A percentile compares a stretch with the other conserved stretches of the same genome.
These are phyloP conservation scores for Drosophila melanogaster DNA, from an alignment of 1,140 invertebrate species.

Conservation along the genomic window DNA sequence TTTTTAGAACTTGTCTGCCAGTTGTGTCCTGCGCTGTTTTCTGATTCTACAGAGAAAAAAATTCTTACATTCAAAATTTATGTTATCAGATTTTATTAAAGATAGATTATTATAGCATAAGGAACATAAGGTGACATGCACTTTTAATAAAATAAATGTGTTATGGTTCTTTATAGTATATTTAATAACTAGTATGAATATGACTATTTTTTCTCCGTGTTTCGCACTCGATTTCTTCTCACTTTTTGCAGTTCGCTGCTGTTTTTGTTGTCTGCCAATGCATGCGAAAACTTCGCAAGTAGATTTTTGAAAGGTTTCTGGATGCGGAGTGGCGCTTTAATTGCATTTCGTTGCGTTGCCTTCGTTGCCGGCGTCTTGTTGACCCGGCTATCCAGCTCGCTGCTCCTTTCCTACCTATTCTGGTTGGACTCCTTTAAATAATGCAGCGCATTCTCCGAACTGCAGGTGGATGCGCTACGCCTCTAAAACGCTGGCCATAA, in stretches of 20 bases:
- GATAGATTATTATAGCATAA: too few relatives aligned
- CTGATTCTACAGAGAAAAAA: background rate
- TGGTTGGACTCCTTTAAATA: conserved; percentile 63
- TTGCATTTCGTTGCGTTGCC: conserved; percentile 68
- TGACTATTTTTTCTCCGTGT: background rate
- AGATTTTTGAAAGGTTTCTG: conserved; percentile 74
- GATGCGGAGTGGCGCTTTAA: conserved; percentile 66
- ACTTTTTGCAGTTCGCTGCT: conserved; percentile 8
- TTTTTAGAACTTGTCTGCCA: conserved; percentile 72
- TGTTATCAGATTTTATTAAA: too few relatives aligned
- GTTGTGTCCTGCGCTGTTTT: conserved; percentile 34
- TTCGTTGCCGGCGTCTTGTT: conserved; percentile 13
- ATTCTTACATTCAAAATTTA: background rate
- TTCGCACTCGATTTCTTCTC: conserved; percentile 17
- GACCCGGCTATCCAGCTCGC: conserved; percentile 6
- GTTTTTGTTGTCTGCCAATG: conserved; percentile 65
- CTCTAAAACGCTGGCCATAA: conserved; percentile 46
- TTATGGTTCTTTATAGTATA: too few relatives aligned
- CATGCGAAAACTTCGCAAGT: conserved; percentile 75
- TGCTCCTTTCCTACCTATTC: background rate
- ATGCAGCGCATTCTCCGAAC: conserved; percentile 72
- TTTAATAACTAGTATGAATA: too few relatives aligned
- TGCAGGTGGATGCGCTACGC: conserved; percentile 41
- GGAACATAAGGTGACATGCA: too few relatives aligned
- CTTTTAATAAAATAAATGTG: too few relatives aligned